Conservation (phyloP, 64 coral and sea anemone genomes). For the Actinia tenebrosa region DNA sequence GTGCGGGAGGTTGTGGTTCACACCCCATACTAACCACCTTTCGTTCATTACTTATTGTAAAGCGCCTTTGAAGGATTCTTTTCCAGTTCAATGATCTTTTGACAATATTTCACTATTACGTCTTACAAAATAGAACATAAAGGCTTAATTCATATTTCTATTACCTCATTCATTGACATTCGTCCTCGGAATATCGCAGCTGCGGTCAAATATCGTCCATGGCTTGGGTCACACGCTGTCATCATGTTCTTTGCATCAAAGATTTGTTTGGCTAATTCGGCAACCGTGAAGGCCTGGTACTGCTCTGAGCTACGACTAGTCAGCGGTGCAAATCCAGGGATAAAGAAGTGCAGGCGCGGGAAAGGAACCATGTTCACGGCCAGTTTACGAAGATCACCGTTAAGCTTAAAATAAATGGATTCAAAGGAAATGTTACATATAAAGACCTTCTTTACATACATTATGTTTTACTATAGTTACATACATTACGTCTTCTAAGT, state of each 20-base stretch:
- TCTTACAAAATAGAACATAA: too few relatives aligned
- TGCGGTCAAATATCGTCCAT: slow-evolving; percentile 3
- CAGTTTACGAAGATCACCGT: slow-evolving; percentile 24
- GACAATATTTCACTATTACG: too few relatives aligned
- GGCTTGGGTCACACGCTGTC: slow-evolving; percentile 8
- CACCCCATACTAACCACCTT: too few relatives aligned
- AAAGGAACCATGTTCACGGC: slow-evolving; percentile 16
- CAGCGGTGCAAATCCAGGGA: slow-evolving; percentile 15
- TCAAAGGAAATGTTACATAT: not conserved
- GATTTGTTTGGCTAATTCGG: not conserved
- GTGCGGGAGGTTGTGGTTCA: too few relatives aligned
- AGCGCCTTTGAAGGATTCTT: too few relatives aligned
- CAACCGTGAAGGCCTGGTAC: not conserved
- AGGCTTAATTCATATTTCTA: not conserved
- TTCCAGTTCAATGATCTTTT: too few relatives aligned
- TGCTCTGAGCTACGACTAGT: not conserved
- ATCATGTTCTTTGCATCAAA: slow-evolving; percentile 22
- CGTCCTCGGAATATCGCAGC: not conserved
- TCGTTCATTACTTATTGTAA: too few relatives aligned
- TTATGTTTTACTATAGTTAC: too few relatives aligned
- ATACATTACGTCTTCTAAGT: too few relatives aligned
- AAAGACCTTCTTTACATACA: too few relatives aligned
- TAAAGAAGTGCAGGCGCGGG: slow-evolving; percentile 15
- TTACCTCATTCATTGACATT: slow-evolving; percentile 22
- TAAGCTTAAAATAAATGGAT: not conserved